Evolutionary conservation across 2,113 vertebrate species (phyloP).

Genomic region (Amia ocellicauda): DNA sequence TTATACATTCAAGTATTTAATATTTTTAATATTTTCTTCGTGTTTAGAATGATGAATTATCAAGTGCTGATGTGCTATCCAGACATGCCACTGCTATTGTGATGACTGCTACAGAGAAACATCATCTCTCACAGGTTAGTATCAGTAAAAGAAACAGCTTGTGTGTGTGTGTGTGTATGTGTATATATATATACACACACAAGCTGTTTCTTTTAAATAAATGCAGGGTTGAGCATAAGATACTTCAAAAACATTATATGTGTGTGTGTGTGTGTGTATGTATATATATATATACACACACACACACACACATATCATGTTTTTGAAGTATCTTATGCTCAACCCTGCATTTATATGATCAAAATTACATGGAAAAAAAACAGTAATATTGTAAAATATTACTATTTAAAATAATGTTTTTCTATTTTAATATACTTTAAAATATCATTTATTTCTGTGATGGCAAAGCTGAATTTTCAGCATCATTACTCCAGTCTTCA

Average conservation of each 20-base stretch:
- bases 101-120: slow-evolving; percentile 26
- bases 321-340: background rate
- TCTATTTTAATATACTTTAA: background rate
- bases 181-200: no score
- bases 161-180: background rate
- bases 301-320: background rate
- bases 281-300: no score
- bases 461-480: no score
- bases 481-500: no score
- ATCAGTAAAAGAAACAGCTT: background rate
- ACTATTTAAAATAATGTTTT: background rate
- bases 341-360: background rate
- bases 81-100: slow-evolving; percentile 27
- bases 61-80: slow-evolving; percentile 12
- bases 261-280: background rate
- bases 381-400: no score
- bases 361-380: no score
- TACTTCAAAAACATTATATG: background rate
- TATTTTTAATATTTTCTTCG: background rate
- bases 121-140: slow-evolving; percentile 21
- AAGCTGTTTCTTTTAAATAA: background rate
- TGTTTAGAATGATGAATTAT: background rate
- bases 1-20: background rate
- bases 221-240: background rate
- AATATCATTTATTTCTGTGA: no score